phyloP scores from a whole-genome alignment of 2,797 vertebrate species.

The Parauchenoglanis ngamensis region DNA sequence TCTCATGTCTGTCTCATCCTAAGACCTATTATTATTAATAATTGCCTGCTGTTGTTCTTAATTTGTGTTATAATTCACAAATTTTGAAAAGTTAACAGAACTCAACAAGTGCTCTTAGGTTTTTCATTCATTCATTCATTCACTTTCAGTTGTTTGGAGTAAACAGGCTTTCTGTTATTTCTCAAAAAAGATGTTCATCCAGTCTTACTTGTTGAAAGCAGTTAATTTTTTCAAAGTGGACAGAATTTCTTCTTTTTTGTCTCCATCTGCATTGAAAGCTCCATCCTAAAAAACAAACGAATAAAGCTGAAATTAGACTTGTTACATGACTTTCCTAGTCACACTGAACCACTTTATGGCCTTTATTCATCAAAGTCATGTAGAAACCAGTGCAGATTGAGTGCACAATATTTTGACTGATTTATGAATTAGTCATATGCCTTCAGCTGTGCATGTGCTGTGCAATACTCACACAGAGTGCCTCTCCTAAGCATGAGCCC shows the following conservation, averaged over 20 bases:
- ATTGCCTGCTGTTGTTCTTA: background rate
- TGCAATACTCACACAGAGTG: constrained; percentile 64
- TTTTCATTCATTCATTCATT: background rate
- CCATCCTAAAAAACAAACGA: constrained; percentile 71
- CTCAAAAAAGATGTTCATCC: background rate
- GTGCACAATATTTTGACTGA: background rate
- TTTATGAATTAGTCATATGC: background rate
- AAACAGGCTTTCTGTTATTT: background rate
- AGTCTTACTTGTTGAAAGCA: constrained; percentile 86
- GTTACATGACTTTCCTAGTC: too few species aligned
- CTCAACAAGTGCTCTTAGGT: background rate
- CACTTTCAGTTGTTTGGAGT: background rate
- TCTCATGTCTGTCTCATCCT: background rate
- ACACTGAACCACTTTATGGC: background rate
- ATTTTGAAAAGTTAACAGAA: background rate
- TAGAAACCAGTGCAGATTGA: background rate
- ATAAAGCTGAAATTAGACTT: background rate
- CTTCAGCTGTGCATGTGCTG: background rate
- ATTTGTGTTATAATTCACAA: background rate
- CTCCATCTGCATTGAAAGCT: constrained; percentile 66
- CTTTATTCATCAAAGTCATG: background rate
- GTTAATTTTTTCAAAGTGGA: constrained; percentile 79
- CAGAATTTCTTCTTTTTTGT: constrained; percentile 67
- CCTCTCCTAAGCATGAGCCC: constrained; percentile 67
- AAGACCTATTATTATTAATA: background rate